These are phyloP conservation scores for Zeus faber DNA, from an alignment of 2,113 vertebrate species.

Conservation along the genomic window DNA sequence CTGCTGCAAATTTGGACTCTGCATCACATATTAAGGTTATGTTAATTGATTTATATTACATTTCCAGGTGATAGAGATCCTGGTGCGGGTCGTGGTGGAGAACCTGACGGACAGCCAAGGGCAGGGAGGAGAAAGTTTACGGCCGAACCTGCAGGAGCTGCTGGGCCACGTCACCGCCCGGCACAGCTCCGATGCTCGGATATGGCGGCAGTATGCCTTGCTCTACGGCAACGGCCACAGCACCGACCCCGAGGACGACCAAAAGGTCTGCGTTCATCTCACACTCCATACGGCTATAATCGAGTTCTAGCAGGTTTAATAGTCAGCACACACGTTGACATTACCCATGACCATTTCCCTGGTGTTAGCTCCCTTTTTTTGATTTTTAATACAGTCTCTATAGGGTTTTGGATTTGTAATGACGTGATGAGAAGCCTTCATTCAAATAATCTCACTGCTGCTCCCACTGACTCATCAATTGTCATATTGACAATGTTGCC, in stretches of 20 bases:
- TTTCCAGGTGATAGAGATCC: slow-evolving; percentile 84
- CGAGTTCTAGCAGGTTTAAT: too few relatives aligned
- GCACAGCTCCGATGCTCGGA: slow-evolving; percentile 79
- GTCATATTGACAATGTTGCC: too few relatives aligned
- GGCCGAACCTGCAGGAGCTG: slow-evolving; percentile 82
- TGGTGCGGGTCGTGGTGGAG: slow-evolving; percentile 81
- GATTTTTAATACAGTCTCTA: too few relatives aligned
- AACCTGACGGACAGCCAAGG: slow-evolving; percentile 78
- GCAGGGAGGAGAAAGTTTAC: slow-evolving; percentile 61
- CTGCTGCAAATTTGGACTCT: too few relatives aligned
- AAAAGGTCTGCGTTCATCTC: slow-evolving; percentile 82
- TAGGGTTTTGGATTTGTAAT: too few relatives aligned
- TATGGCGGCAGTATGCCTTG: slow-evolving; percentile 88
- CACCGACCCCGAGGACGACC: slow-evolving; percentile 76
- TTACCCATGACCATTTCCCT: too few relatives aligned
- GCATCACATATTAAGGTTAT: not conserved
- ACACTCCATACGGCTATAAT: too few relatives aligned
- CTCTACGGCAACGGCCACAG: slow-evolving; percentile 82
- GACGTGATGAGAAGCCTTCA: too few relatives aligned
- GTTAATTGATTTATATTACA: not conserved
- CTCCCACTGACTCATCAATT: too few relatives aligned
- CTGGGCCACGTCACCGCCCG: slow-evolving; percentile 87
- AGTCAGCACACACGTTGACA: too few relatives aligned
- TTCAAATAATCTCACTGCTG: too few relatives aligned
- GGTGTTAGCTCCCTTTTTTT: too few relatives aligned